Evolutionary conservation across 2,113 vertebrate species (phyloP).

Genomic region (Fulica atra): DNA sequence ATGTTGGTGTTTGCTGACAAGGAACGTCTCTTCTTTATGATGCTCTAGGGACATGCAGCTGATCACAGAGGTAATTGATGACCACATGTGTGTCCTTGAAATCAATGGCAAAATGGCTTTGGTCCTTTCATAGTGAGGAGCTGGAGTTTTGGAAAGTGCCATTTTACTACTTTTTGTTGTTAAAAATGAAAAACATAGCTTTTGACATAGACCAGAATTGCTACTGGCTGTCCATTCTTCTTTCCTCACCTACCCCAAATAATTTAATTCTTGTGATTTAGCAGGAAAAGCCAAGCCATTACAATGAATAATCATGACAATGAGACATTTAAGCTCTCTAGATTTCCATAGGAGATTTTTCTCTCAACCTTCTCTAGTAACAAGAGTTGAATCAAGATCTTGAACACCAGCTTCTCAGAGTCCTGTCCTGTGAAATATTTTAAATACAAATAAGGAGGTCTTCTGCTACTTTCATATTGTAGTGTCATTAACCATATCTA

Average conservation of each 20-base stretch:
- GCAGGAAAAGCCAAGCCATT: background rate
- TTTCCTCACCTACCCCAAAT: background rate
- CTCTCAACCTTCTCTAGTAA: background rate
- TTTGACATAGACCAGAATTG: too few species aligned
- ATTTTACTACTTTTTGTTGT: background rate
- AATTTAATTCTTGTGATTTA: background rate
- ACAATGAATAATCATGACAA: background rate
- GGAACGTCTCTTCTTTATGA: background rate
- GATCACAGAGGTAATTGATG: fast-evolving
- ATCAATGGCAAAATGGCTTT: background rate
- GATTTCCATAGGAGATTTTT: background rate
- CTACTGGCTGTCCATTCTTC: background rate
- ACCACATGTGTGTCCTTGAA: background rate
- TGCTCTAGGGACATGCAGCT: background rate
- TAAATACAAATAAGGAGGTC: background rate
- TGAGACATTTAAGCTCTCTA: background rate
- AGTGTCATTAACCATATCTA: background rate
- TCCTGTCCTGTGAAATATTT: background rate
- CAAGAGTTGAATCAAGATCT: background rate
- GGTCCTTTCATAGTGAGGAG: background rate
- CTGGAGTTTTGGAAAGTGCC: background rate
- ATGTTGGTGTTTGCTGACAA: background rate
- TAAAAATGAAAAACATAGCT: background rate
- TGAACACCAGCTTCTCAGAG: background rate
- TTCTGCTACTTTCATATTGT: background rate